Percentiles rank a stretch among this genome's conserved stretches.
Evolutionary conservation across 2,113 vertebrate species (phyloP).

Genomic region (Apodemus sylvaticus): DNA sequence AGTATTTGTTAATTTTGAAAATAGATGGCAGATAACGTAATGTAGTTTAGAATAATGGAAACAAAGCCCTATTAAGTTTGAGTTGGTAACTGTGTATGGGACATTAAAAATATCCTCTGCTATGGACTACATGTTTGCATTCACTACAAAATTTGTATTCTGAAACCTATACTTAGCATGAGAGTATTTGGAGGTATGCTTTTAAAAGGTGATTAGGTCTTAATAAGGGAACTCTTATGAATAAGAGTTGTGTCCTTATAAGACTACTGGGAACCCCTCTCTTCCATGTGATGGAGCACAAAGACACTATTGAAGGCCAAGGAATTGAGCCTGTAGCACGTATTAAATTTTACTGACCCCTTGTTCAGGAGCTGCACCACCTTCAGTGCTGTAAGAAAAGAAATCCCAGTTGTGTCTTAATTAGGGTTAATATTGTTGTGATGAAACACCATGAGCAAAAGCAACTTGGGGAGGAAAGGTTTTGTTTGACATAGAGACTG

Average conservation of each 20-base stretch:
- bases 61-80: background rate
- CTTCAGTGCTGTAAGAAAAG: background rate
- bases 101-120: background rate
- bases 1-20: background rate
- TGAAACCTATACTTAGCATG: background rate
- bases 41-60: background rate
- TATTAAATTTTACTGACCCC: background rate
- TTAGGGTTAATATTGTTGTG: background rate
- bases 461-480: background rate
- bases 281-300: too few relatives aligned
- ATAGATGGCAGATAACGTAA: background rate
- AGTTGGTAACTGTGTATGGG: background rate
- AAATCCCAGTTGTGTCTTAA: background rate
- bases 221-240: too few relatives aligned
- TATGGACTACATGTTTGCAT: background rate
- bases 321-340: too few relatives aligned
- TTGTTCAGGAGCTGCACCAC: background rate
- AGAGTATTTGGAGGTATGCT: background rate
- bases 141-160: background rate
- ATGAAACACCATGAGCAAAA: background rate
- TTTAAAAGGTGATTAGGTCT: background rate
- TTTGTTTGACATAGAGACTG: background rate
- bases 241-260: background rate
- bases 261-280: background rate
- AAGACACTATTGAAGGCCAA: background rate